Base-by-base conservation (phyloP, 2,888 invertebrate genomes). In the Orthosia cruda region DNA sequence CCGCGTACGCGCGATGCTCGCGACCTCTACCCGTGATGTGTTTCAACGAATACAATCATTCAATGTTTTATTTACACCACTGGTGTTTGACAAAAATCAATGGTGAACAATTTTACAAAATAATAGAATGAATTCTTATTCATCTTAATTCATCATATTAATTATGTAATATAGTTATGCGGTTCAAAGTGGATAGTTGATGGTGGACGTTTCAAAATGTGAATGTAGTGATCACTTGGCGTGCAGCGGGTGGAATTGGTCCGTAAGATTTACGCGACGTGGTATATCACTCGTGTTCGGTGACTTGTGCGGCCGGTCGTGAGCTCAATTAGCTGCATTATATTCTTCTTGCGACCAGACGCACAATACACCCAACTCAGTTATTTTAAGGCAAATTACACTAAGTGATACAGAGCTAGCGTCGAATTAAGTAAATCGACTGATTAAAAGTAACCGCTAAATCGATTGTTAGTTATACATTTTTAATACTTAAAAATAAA, bases 361-460 rank as follows among this genome's bases (percentile, higher is more conserved):
- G 61, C 62, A 71, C 78, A 79, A 54, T 50, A 12, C 71, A 71
- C 69, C 32, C 58, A 20, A 57, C 67, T 71, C 64, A 72, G 77
- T 87, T 86, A 79, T 63, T 61, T 80, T 86, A 72, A 78, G 74
- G 62, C 71, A 76, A 85, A 75, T 83, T 75, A 88, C 76, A 79
- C 79, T 84, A 88, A 85, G 87, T 85, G 82, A 80, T 81, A 79
- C 80, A 71, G 77, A 80, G 77, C 72, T 88, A 87, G 74, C 80
- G 90, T 88, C 88, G 86, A 88, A 87, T 85, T 89, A 88, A 87
- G 87, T 85, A 83, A 89, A 89, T 90, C 90, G 92, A 92, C 92
- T 92, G 91, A 92, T 89, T 91, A 91, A 88, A 83, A 71, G 72
- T 90, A 90, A 88, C 88, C 87, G 84, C 83, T 77, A 84, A 78